Percentiles rank a stretch among this genome's conserved stretches.
phyloP scores from a whole-genome alignment of 2,113 vertebrate genomes.

The Fulica atra region DNA sequence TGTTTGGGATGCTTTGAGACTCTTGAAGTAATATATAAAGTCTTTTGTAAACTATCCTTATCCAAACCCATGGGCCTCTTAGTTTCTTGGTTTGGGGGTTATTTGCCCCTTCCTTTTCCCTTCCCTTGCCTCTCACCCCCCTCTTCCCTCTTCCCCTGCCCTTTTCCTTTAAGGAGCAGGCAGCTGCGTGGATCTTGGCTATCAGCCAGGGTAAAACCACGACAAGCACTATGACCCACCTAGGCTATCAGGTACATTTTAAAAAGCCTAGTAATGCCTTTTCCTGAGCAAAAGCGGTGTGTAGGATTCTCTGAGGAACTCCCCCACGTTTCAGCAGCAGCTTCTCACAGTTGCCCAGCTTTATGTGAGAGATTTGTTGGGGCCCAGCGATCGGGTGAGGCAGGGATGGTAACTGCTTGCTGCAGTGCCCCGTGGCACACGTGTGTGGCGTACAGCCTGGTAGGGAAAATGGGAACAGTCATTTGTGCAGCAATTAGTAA shows the following conservation, averaged over 20 bases:
- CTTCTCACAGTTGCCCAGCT: not conserved
- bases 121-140: too few species aligned
- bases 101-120: too few species aligned
- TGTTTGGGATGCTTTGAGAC: not conserved
- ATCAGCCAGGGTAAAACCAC: too few species aligned
- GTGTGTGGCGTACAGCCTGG: not conserved
- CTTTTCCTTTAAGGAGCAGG: too few species aligned
- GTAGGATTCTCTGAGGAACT: not conserved
- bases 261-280: not conserved
- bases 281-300: not conserved
- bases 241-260: not conserved
- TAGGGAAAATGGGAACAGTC: fast-evolving
- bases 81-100: too few species aligned
- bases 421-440: fast-evolving
- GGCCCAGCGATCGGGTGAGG: not conserved
- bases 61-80: too few species aligned
- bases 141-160: too few species aligned
- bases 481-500: not conserved
- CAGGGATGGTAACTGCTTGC: not conserved
- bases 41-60: too few species aligned
- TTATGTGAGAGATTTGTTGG: fast-evolving
- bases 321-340: not conserved
- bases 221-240: not conserved
- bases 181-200: too few species aligned
- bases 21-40: not conserved